Percentiles rank a stretch among this genome's conserved stretches.
These are phyloP conservation scores for Oreonectes daqikongensis DNA, from an alignment of 2,797 vertebrate genomes.

Conservation along the genomic window DNA sequence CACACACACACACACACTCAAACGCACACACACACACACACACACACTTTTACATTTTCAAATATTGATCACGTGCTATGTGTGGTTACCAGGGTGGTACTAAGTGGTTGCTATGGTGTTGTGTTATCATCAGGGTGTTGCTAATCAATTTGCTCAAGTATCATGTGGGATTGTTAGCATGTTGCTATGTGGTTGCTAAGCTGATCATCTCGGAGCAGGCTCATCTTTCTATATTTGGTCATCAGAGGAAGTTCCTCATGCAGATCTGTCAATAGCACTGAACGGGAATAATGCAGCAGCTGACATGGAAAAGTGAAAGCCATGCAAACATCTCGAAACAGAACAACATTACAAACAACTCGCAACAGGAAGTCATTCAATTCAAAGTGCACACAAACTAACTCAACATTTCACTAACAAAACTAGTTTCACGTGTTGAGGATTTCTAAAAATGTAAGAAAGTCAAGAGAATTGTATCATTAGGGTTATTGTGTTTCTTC, in stretches of 20 bases:
- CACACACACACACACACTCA: no score
- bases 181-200: no score
- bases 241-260: background rate
- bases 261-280: background rate
- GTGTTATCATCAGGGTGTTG: background rate
- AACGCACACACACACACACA: no score
- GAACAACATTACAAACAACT: conserved; percentile 18
- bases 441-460: no score
- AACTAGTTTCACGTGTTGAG: no score
- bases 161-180: background rate
- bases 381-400: background rate
- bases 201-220: background rate
- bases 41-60: no score
- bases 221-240: background rate
- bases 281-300: no score
- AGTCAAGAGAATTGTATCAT: no score
- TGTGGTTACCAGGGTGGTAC: background rate
- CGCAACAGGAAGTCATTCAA: conserved; percentile 32
- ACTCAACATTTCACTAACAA: background rate
- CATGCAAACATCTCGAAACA: no score
- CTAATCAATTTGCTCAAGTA: background rate
- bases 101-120: background rate
- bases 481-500: no score
- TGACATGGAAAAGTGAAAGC: no score
- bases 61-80: no score